Conservation (phyloP, 2,888 invertebrate species). For the Nomada fucata region DNA sequence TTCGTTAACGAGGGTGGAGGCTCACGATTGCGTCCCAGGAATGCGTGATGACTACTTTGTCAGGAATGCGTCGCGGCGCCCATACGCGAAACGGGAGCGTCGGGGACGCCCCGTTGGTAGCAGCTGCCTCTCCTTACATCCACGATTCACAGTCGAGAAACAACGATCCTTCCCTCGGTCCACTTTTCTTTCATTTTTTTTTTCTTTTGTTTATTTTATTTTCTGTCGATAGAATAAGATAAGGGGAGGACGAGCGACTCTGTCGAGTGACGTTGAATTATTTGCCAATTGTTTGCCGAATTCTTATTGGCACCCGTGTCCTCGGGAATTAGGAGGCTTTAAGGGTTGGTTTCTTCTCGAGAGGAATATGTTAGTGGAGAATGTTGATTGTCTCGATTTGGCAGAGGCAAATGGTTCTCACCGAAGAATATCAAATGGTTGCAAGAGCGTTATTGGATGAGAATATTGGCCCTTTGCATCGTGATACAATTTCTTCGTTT, state of each 20-base stretch:
- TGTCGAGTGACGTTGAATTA: slow-evolving; percentile 3
- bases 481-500: no score
- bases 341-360: not conserved
- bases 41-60: slow-evolving; percentile 82
- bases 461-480: not conserved
- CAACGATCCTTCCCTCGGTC: not conserved
- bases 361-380: not conserved
- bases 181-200: not conserved
- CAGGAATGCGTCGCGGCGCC: slow-evolving; percentile 76
- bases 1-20: slow-evolving; percentile 79
- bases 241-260: not conserved
- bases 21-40: slow-evolving; percentile 81
- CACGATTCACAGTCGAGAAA: not conserved
- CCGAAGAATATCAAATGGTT: not conserved
- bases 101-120: slow-evolving; percentile 34
- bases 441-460: not conserved
- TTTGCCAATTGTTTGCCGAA: not conserved
- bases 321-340: not conserved
- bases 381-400: not conserved
- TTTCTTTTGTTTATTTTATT: no score
- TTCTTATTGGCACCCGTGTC: not conserved
- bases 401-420: not conserved
- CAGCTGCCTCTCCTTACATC: slow-evolving; percentile 48
- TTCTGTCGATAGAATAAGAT: no score
- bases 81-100: slow-evolving; percentile 62